Evolutionary conservation across 1,140 invertebrate species (phyloP), one percentile per base, ranked within the genome.

Genomic region (Lepidurus apus): DNA sequence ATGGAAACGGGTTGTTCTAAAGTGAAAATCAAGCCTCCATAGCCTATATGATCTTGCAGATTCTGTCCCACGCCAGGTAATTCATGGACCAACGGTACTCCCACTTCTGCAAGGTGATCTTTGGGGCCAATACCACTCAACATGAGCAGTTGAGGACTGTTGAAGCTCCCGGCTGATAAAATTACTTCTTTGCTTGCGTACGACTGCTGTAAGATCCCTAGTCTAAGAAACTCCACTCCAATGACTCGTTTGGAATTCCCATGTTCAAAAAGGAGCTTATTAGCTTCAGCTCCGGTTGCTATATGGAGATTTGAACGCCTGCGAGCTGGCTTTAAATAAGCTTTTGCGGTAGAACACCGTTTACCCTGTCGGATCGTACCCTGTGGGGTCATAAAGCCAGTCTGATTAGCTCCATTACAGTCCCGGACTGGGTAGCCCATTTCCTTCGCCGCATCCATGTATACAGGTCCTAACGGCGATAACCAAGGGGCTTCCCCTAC

Each of bases 381-480:
- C 83, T 93, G 91, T 0, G 91, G 88, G 43, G 87, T 84, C 0
- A 89, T 89, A 81, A 94, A 93, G 6, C 94, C 92, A 86, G 95
- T 82, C 74, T 87, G 86, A 75, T 83, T 85, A 13, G 84, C 83
- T 81, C 86, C 86, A 83, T 86, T 96, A 10, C 96, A 93, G 83
- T 96, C 94, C 74, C 93, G 88, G 76, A 91, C 94, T 79, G 86
- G 85, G 83, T 97, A 98, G 13, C 95, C 95, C 47, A 95, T 87
- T 85, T 97, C 93, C 13, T 89, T 87, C 0, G 94, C 95, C 0
- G 95, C 93, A 85, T 96, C 91, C 21, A 96, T 91, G 82, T 93
- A 91, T 73, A 90, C 86, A 74, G 87, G 82, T 11, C 87, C 86
- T 4, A 93, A 86, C 0, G 89, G 88, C 5, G 91, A 89, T 34